Evolutionary conservation across 2,888 invertebrate genomes (phyloP), one percentile per base, ranked within the genome.

Genomic region (Cetonia aurata): DNA sequence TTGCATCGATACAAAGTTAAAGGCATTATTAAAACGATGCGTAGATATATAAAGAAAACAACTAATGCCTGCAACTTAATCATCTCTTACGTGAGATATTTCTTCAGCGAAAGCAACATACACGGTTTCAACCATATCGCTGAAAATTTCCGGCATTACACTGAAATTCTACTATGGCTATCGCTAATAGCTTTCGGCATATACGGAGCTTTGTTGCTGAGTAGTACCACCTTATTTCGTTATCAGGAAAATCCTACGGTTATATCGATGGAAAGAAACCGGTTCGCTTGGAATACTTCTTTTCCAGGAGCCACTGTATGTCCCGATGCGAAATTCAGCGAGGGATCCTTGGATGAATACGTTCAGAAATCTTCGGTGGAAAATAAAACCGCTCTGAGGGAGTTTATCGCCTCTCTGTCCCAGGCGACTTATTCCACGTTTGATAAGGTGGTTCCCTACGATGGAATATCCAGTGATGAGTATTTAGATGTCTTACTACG

Each of bases 281-380:
- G 90, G 85, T 89, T 89, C 73, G 88, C 90, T 0, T 92, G 92
- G 92, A 90, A 90, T 77, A 91, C 93, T 1, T 89, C 90, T 0
- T 92, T 92, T 76, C 93, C 92, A 0, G 86, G 89, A 89, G 84
- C 90, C 62, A 91, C 92, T 0, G 86, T 93, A 60, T 93, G 93
- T 75, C 90, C 91, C 0, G 81, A 85, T 3, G 84, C 82, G 13
- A 89, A 88, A 75, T 80, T 91, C 44, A 89, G 91, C 76, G 83
- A 84, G 44, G 80, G 79, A 6, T 88, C 88, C 75, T 81, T 91
- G 19, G 86, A 87, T 0, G 77, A 80, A 1, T 91, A 87, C 77
- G 15, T 77, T 37, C 60, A 73, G 42, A 77, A 78, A 15, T 78
- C 80, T 1, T 71, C 69, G 12, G 77, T 76, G 3, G 66, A 71